Base-by-base conservation (phyloP, 2,797 vertebrate species). In the Tragopan temminckii region DNA sequence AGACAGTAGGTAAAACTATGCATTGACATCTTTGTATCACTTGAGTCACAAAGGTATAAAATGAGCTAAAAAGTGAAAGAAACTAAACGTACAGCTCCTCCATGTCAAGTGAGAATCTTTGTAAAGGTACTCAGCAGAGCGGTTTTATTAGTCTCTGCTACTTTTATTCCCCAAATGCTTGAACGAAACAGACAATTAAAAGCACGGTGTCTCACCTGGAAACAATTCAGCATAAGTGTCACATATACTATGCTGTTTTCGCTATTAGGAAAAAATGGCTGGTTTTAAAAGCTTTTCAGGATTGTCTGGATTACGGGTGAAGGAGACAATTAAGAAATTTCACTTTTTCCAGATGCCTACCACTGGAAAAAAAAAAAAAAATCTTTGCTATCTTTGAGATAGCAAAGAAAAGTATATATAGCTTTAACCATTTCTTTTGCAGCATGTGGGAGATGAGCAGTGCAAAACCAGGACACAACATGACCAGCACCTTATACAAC, bases 1-100 rank as follows among this genome's bases (percentile, higher is more conserved):
- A 74, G 31, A 40, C 53, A 29, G 19, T 4, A 35, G 7, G 29
- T 80, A 86, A 71, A 76, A 78, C 0, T 0, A 0, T 20, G 17
- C 5, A 4, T 33, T 88, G 58, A 53, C 42, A 79, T 8, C 40
- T 81, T 48, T 48, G 46, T 45, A 80, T 12, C 23, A 38, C 45
- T 61, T 16, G 53, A 77, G 31, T 52, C 27, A 85, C 5, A 40
- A 69, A 82, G 33, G 38, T 27, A 57, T 43, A 86, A 83, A 50
- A 86, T 58, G 43, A 74, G 27, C 17, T 35, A 52, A 33, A 84
- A 77, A 80, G 40, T 0, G 0, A 36, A 88, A 61, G 16, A 80
- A 90, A 80, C 38, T 0, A 80, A 53, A 62, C 4, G 7, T 5
- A 75, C 0, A 1, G 12, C 61, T 84, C 48, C 36, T 59, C 14